A percentile compares a stretch with the other conserved stretches of the same genome.
Evolutionary conservation across 2,113 vertebrate species (phyloP).

Genomic region (Lontra canadensis): DNA sequence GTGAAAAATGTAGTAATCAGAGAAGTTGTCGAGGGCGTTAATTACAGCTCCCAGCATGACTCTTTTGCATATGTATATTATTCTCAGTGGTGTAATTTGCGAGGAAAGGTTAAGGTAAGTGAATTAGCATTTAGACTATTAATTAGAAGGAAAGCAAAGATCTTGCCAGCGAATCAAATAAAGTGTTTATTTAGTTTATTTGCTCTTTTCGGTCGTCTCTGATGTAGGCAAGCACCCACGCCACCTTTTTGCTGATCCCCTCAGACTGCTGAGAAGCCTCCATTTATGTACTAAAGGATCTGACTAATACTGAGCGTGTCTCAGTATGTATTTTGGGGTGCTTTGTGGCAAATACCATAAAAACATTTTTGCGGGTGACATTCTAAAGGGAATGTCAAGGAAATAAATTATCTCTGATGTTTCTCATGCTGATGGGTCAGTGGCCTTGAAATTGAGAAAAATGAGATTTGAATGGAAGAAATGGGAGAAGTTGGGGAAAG

Average conservation of each 20-base stretch:
- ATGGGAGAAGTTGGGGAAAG: slow-evolving; percentile 23
- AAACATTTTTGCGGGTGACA: slow-evolving; percentile 37
- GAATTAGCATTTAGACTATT: slow-evolving; percentile 52
- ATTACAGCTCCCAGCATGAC: slow-evolving; percentile 39
- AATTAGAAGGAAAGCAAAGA: slow-evolving; percentile 25
- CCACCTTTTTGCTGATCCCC: neutral
- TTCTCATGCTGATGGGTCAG: slow-evolving; percentile 55
- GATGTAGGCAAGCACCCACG: neutral
- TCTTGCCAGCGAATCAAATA: slow-evolving; percentile 39
- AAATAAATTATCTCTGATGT: slow-evolving; percentile 60
- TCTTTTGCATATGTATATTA: slow-evolving; percentile 58
- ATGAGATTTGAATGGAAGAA: slow-evolving; percentile 47
- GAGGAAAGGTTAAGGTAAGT: slow-evolving; percentile 53
- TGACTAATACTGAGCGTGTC: neutral
- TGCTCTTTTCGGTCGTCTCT: neutral
- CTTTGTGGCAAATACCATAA: slow-evolving; percentile 17
- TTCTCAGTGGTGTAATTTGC: slow-evolving; percentile 27
- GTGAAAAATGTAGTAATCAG: slow-evolving; percentile 56
- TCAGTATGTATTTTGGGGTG: neutral
- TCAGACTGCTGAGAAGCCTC: neutral
- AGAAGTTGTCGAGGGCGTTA: slow-evolving; percentile 30
- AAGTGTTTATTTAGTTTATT: slow-evolving; percentile 28
- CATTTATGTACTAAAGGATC: neutral
- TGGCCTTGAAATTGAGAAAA: slow-evolving; percentile 59
- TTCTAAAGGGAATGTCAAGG: slow-evolving; percentile 53